Base-by-base conservation (phyloP, 2,888 invertebrate species). In the Lacanobia oleracea region DNA sequence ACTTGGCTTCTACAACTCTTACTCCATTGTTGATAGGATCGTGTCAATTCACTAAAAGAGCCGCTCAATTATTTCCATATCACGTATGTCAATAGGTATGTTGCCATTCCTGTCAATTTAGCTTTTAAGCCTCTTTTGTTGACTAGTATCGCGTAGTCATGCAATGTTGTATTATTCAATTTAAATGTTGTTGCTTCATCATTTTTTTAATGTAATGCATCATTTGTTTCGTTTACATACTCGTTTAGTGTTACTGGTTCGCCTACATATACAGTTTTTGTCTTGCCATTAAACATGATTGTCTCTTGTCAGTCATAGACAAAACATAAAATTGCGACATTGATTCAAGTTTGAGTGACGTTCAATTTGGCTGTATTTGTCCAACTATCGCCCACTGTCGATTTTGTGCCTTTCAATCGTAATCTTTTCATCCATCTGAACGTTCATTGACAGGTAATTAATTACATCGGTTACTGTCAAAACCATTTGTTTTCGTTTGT, bases 281-380 rank as follows among this genome's bases (percentile, higher is more conserved):
- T 80, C 84, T 89, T 81, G 78, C 87, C 85, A 89, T 92, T 91
- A 88, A 90, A 88, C 84, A 82, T 84, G 86, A 90, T 91, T 91
- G 90, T 93, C 85, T 82, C 80, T 82, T 91, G 91, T 93, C 91
- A 91, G 85, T 89, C 88, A 80, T 82, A 82, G 79, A 83, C 77
- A 82, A 79, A 81, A 84, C 86, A 79, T 79, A 50, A 77, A 84
- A 82, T 86, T 84, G 87, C 79, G 87, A 90, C 91, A 87, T 85
- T 85, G 87, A 88, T 87, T 88, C 86, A 77, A 78, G 72, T 88
- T 89, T 90, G 91, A 92, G 79, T 91, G 91, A 90, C 92, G 86
- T 86, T 77, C 86, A 82, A 86, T 89, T 89, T 87, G 83, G 86
- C 81, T 86, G 75, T 88, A 88, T 88, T 85, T 79, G 83, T 82